phyloP scores from a whole-genome alignment of 2,888 invertebrate genomes.

The Druceiella hillmani region DNA sequence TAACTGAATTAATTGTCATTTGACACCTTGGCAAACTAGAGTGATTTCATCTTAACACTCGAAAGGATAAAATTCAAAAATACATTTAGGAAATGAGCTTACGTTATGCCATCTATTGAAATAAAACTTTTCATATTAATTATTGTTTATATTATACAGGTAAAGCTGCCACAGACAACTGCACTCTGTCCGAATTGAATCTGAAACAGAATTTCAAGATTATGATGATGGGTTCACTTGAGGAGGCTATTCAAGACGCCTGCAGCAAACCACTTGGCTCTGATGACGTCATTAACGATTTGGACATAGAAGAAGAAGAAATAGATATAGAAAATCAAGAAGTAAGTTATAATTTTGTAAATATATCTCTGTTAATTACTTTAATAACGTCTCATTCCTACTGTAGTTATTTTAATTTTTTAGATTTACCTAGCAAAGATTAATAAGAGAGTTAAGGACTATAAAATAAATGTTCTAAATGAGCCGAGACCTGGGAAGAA shows the following conservation, averaged over 20 bases:
- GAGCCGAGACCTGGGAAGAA: slow-evolving; percentile 82
- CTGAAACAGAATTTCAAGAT: slow-evolving; percentile 85
- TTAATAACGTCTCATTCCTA: no score
- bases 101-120: no score
- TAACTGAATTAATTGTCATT: no score
- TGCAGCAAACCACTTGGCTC: slow-evolving; percentile 73
- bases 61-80: no score
- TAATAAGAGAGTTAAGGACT: slow-evolving; percentile 76
- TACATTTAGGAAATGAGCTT: no score
- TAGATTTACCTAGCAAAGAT: slow-evolving; percentile 73
- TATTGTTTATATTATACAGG: no score
- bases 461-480: slow-evolving; percentile 76
- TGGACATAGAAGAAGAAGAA: slow-evolving; percentile 87
- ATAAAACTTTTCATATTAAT: no score
- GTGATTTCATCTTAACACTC: no score
- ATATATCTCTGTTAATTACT: background rate
- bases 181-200: slow-evolving; percentile 67
- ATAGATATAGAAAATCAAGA: slow-evolving; percentile 50
- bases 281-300: slow-evolving; percentile 85
- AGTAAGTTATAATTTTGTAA: slow-evolving; percentile 27
- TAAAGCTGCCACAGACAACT: slow-evolving; percentile 77
- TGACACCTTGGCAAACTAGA: no score
- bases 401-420: slow-evolving; percentile 26
- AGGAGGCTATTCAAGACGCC: slow-evolving; percentile 84
- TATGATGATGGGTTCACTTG: slow-evolving; percentile 96